A percentile compares a stretch with the other conserved stretches of the same genome.
These are phyloP conservation scores for Ichneumon xanthorius DNA, from an alignment of 2,888 invertebrate species.

Conservation along the genomic window DNA sequence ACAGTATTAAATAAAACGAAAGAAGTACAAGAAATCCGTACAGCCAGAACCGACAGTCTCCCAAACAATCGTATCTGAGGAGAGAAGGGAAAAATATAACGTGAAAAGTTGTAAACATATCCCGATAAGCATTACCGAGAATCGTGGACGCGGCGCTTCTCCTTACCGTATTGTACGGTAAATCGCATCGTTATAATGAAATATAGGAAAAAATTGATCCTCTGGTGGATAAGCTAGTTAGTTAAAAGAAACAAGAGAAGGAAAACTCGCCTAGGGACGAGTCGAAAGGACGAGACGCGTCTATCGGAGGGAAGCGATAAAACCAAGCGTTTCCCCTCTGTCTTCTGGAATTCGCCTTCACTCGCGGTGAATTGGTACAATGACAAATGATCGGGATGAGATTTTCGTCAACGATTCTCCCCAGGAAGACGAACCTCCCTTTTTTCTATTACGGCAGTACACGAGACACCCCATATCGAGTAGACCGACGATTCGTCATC, in stretches of 20 bases:
- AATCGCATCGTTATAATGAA: conserved; percentile 38
- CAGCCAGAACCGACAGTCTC: neutral
- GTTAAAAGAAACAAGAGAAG: conserved; percentile 53
- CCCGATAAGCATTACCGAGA: conserved; percentile 29
- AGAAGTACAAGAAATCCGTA: neutral
- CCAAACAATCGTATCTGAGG: neutral
- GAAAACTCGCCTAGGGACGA: conserved; percentile 3
- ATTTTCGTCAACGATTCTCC: conserved; percentile 30
- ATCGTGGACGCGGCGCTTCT: neutral
- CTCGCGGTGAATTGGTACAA: conserved; percentile 50
- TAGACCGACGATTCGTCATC: neutral
- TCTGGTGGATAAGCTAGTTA: conserved; percentile 30
- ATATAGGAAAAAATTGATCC: conserved; percentile 29
- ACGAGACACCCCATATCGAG: neutral
- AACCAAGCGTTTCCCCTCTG: conserved; percentile 4
- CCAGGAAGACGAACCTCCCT: conserved; percentile 19
- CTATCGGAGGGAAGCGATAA: conserved; percentile 41
- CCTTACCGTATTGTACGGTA: neutral
- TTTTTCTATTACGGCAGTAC: neutral
- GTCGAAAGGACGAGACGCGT: neutral
- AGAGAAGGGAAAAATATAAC: neutral
- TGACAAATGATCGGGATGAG: conserved; percentile 56
- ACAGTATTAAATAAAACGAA: neutral
- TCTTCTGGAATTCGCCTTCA: conserved; percentile 27
- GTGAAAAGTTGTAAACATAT: conserved; percentile 19